Evolutionary conservation across 2,888 invertebrate genomes (phyloP).

Genomic region (Caenorhabditis drosophilae): DNA sequence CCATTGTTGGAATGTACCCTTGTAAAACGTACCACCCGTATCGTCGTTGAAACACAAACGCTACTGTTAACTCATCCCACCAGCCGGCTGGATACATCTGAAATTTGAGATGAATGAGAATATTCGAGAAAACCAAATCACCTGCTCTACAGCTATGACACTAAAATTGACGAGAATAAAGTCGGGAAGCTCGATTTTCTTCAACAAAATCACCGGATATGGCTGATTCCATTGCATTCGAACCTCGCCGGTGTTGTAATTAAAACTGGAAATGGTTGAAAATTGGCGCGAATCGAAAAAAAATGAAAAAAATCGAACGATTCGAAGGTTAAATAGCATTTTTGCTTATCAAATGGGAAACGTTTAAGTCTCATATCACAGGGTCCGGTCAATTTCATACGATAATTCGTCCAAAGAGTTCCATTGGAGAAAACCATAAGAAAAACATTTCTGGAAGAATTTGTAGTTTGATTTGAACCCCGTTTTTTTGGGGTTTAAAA

Average conservation of each 20-base stretch:
- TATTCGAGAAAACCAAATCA: slow-evolving; percentile 9
- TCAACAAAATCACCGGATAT: slow-evolving; percentile 58
- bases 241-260: slow-evolving; percentile 69
- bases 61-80: slow-evolving; percentile 69
- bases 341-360: slow-evolving; percentile 65
- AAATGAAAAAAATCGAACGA: slow-evolving; percentile 48
- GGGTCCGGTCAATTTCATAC: slow-evolving; percentile 68
- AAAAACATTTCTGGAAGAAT: slow-evolving; percentile 68
- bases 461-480: too few species aligned
- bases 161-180: slow-evolving; percentile 67
- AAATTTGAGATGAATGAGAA: not conserved
- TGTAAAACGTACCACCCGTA: slow-evolving; percentile 70
- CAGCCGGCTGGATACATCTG: slow-evolving; percentile 69
- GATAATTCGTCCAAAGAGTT: slow-evolving; percentile 67
- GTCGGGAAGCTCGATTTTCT: slow-evolving; percentile 66
- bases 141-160: slow-evolving; percentile 67
- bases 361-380: slow-evolving; percentile 68
- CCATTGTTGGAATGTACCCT: slow-evolving; percentile 64
- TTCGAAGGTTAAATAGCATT: slow-evolving; percentile 68
- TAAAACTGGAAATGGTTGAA: slow-evolving; percentile 52
- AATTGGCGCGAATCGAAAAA: not conserved
- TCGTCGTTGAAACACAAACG: slow-evolving; percentile 66
- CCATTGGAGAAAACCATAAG: slow-evolving; percentile 69
- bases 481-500: too few species aligned
- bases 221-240: slow-evolving; percentile 68